These are phyloP conservation scores for Rhineura floridana DNA, from an alignment of 2,113 vertebrate genomes.

Conservation along the genomic window DNA sequence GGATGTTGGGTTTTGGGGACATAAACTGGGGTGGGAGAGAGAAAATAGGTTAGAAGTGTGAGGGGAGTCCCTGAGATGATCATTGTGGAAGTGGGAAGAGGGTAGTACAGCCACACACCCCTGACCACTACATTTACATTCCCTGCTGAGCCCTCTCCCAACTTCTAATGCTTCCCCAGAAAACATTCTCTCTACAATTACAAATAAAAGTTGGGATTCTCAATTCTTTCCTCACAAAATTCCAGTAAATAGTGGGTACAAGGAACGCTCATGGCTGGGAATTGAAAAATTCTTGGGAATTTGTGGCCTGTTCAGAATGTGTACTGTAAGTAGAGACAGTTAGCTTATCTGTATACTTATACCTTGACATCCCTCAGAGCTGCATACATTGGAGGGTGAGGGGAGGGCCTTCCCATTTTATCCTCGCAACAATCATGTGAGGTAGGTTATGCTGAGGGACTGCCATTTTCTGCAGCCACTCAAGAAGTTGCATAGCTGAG, in stretches of 20 bases:
- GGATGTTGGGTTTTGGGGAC: too few relatives aligned
- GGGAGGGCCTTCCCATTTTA: not conserved
- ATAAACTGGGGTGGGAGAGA: too few relatives aligned
- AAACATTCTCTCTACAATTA: not conserved
- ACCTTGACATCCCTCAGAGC: not conserved
- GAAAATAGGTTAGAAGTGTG: too few relatives aligned
- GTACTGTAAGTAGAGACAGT: not conserved
- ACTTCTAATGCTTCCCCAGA: not conserved
- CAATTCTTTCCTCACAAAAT: not conserved
- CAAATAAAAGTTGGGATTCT: not conserved
- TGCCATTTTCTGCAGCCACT: not conserved
- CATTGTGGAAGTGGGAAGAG: too few relatives aligned
- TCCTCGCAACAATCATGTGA: not conserved
- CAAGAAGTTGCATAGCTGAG: not conserved
- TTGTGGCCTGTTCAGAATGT: not conserved
- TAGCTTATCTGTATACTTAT: not conserved
- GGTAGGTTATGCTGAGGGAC: not conserved
- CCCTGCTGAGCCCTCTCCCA: not conserved
- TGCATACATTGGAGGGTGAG: not conserved
- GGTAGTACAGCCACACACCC: too few relatives aligned
- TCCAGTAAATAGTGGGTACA: not conserved
- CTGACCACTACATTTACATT: not conserved
- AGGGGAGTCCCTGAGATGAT: too few relatives aligned
- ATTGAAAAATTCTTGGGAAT: not conserved
- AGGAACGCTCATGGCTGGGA: not conserved